phyloP scores from a whole-genome alignment of 2,888 invertebrate genomes.

The Yponomeuta sedellus region DNA sequence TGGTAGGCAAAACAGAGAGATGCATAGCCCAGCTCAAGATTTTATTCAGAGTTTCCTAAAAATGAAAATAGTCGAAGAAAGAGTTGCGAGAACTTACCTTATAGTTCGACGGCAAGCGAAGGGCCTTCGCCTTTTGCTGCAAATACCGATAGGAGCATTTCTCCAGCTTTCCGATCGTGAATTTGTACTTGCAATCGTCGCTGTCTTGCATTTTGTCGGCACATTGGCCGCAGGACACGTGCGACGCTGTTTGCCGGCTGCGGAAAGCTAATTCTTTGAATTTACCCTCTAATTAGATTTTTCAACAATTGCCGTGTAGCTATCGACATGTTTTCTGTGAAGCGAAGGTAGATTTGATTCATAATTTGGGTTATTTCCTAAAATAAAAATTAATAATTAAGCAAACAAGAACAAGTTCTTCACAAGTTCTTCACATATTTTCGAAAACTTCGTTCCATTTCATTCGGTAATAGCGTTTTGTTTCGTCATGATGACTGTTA shows the following conservation, averaged over 20 bases:
- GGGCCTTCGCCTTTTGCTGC: constrained; percentile 50
- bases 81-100: constrained; percentile 37
- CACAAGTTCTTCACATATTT: not conserved
- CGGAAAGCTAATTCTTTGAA: not conserved
- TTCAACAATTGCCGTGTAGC: not conserved
- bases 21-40: too few relatives aligned
- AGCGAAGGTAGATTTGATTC: constrained; percentile 3
- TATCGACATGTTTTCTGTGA: not conserved
- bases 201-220: not conserved
- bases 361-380: not conserved
- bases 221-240: not conserved
- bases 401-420: not conserved
- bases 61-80: not conserved
- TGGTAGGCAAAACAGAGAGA: too few relatives aligned
- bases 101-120: constrained; percentile 55
- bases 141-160: constrained; percentile 42
- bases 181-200: not conserved
- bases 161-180: not conserved
- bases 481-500: too few relatives aligned
- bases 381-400: not conserved
- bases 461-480: too few relatives aligned
- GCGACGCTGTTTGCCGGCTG: not conserved
- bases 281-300: not conserved
- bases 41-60: not conserved
- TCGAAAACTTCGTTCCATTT: too few relatives aligned